These are phyloP conservation scores for Hippocampus comes DNA, from an alignment of 2,113 vertebrate genomes.

Conservation along the genomic window DNA sequence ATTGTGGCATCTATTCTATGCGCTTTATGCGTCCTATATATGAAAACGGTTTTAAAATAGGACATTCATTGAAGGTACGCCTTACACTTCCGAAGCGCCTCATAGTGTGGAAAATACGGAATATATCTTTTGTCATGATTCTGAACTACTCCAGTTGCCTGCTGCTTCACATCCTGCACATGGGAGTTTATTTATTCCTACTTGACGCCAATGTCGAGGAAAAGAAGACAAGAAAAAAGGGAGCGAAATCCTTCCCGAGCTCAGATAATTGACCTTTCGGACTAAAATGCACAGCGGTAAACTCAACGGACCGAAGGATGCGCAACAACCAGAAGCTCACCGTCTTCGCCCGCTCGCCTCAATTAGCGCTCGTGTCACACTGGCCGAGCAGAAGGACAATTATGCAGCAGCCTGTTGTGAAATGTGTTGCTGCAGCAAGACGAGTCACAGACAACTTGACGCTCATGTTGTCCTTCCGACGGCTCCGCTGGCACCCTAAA, in stretches of 20 bases:
- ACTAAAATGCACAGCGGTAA: neutral
- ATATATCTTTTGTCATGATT: too few species aligned
- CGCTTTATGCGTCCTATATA: too few species aligned
- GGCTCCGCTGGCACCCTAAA: constrained; percentile 1
- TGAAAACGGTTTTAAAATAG: too few species aligned
- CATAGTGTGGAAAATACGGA: too few species aligned
- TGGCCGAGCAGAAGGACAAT: constrained; percentile 49
- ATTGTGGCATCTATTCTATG: too few species aligned
- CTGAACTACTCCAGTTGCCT: too few species aligned
- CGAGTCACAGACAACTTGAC: constrained; percentile 27
- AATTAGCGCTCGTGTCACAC: constrained; percentile 38
- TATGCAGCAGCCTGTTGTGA: constrained; percentile 44
- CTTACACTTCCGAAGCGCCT: too few species aligned
- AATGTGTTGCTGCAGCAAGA: constrained; percentile 32
- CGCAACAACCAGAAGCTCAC: constrained; percentile 8
- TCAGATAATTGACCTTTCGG: constrained; percentile 31
- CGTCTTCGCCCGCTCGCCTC: constrained; percentile 35
- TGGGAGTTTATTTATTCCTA: neutral
- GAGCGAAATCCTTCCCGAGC: neutral
- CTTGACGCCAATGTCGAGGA: neutral
- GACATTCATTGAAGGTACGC: too few species aligned
- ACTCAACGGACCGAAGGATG: neutral
- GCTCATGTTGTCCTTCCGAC: constrained; percentile 13
- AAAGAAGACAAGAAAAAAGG: too few species aligned
- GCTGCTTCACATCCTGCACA: too few species aligned